These are phyloP conservation scores for Labroides dimidiatus DNA, from an alignment of 2,797 vertebrate species.

Conservation along the genomic window DNA sequence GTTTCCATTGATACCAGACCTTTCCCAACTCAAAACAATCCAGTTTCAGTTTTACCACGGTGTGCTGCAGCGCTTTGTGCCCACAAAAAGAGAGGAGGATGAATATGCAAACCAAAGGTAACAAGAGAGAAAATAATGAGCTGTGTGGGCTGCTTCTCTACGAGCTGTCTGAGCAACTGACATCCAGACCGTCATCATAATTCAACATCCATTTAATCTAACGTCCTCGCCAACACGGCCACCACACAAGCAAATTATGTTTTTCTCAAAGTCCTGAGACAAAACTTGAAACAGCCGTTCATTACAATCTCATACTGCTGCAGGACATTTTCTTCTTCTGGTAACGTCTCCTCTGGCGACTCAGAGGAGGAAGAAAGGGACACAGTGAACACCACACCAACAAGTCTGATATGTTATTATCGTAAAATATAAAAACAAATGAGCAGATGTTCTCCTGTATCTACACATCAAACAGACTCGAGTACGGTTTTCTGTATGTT, in stretches of 20 bases:
- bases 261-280: neutral
- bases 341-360: neutral
- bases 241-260: neutral
- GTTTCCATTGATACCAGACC: neutral
- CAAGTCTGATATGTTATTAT: neutral
- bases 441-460: too few species aligned
- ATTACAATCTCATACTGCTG: neutral
- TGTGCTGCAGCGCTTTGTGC: neutral
- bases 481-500: neutral
- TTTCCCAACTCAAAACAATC: neutral
- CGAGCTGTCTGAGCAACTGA: neutral
- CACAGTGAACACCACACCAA: neutral
- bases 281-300: neutral
- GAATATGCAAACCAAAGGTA: neutral
- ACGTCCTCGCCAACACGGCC: neutral
- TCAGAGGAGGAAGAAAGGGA: neutral
- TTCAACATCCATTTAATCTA: neutral
- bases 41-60: neutral
- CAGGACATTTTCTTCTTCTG: neutral
- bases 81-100: neutral
- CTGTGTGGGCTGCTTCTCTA: neutral
- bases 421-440: too few species aligned
- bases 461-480: neutral
- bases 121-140: constrained; percentile 9
- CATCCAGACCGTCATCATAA: constrained; percentile 5